These are phyloP conservation scores for Schizaphis graminum DNA, from an alignment of 2,888 invertebrate genomes.

Conservation along the genomic window DNA sequence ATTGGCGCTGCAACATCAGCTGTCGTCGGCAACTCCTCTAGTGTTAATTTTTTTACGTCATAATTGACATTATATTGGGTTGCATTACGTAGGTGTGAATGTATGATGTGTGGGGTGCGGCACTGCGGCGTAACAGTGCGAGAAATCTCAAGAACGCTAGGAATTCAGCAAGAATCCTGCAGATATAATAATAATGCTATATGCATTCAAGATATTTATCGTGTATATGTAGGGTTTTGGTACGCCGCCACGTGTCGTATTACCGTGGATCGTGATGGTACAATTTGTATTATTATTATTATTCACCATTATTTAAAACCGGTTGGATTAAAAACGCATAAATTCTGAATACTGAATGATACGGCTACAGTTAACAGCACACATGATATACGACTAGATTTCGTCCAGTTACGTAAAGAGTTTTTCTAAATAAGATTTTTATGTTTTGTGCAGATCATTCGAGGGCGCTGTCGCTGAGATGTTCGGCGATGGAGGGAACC, in stretches of 20 bases:
- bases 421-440: neutral
- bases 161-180: neutral
- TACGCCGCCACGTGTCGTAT: neutral
- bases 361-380: neutral
- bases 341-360: neutral
- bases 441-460: slow-evolving; percentile 70
- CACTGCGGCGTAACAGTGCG: neutral
- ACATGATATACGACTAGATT: neutral
- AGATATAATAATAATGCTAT: neutral
- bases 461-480: slow-evolving; percentile 68
- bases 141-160: neutral
- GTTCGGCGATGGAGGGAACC: slow-evolving; percentile 66
- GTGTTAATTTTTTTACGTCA: too few species aligned
- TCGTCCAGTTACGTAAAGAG: neutral
- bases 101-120: neutral
- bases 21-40: neutral
- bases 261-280: neutral
- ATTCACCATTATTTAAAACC: slow-evolving; percentile 18
- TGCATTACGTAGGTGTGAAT: neutral
- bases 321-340: slow-evolving; percentile 52
- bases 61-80: too few species aligned
- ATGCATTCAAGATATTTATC: neutral
- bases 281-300: neutral
- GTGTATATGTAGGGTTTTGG: neutral
- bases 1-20: neutral